Percentiles rank a stretch among this genome's conserved stretches.
Conservation (phyloP, 2,888 invertebrate species). For the Sesia apiformis region DNA sequence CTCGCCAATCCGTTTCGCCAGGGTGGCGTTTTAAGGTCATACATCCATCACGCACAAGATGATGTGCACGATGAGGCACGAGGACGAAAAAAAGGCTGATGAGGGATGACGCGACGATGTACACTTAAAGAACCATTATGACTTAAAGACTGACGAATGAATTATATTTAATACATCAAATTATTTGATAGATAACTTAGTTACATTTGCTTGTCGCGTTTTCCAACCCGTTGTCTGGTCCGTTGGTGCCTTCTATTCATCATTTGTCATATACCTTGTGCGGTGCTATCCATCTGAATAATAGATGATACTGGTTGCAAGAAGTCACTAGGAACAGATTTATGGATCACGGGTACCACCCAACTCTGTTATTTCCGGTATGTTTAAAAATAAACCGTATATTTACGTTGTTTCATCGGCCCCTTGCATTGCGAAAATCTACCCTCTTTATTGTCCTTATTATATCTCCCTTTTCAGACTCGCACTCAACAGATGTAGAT, state of each 20-base stretch:
- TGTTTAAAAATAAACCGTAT: slow-evolving; percentile 27
- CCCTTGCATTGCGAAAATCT: background rate
- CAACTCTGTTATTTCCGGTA: slow-evolving; percentile 27
- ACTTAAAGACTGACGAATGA: no score
- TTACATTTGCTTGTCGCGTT: slow-evolving; percentile 10
- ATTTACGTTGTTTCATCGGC: background rate
- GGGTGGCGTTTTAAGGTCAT: no score
- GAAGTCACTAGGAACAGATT: slow-evolving; percentile 46
- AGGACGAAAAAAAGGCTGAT: no score
- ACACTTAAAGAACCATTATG: no score
- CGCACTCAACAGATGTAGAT: slow-evolving; percentile 15
- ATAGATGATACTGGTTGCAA: slow-evolving; percentile 39
- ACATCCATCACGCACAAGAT: no score
- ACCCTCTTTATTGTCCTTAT: slow-evolving; percentile 17
- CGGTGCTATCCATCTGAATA: slow-evolving; percentile 42
- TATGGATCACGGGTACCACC: slow-evolving; percentile 34
- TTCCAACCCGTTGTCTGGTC: slow-evolving; percentile 8
- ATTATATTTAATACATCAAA: no score
- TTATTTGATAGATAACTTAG: no score
- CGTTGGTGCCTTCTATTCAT: slow-evolving; percentile 16
- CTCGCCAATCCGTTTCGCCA: no score
- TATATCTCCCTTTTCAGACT: slow-evolving; percentile 15
- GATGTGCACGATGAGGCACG: no score
- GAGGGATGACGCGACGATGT: no score
- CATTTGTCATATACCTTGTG: slow-evolving; percentile 38